These are phyloP conservation scores for Magallana nippona DNA, from an alignment of 2,888 invertebrate species.

Conservation along the genomic window DNA sequence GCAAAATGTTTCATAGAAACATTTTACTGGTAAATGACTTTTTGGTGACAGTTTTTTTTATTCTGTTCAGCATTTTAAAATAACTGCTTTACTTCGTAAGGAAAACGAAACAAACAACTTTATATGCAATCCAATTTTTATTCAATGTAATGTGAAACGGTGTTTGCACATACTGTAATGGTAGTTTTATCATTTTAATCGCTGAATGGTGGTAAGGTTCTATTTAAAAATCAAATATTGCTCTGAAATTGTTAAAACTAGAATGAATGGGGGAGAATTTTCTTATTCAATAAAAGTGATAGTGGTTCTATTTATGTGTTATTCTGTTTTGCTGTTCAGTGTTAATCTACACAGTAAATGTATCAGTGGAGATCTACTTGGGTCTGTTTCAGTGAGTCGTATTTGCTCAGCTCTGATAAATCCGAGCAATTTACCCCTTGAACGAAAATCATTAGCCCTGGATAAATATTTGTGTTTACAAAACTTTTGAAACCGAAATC, in stretches of 20 bases:
- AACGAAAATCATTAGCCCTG: neutral
- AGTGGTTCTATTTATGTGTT: neutral
- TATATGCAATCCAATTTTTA: no score
- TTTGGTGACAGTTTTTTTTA: no score
- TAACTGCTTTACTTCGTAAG: no score
- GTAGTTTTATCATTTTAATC: no score
- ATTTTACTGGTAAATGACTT: no score
- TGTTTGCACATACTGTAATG: no score
- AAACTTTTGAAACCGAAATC: constrained; percentile 7
- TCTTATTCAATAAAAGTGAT: constrained; percentile 13
- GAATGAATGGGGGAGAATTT: neutral
- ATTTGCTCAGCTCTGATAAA: neutral
- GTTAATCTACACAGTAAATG: neutral
- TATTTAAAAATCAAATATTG: neutral
- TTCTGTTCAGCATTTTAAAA: no score
- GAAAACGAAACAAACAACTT: no score
- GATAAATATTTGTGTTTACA: neutral
- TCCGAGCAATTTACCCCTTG: neutral
- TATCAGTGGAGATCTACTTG: no score
- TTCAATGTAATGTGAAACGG: no score
- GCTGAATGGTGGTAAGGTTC: neutral
- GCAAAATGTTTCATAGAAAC: no score
- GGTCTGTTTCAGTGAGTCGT: neutral
- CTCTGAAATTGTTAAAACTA: neutral
- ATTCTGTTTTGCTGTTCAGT: neutral